Percentiles rank a stretch among this genome's conserved stretches.
These are phyloP conservation scores for Bursaphelenchus mucronatus DNA, from an alignment of 1,140 invertebrate species.

Conservation along the genomic window DNA sequence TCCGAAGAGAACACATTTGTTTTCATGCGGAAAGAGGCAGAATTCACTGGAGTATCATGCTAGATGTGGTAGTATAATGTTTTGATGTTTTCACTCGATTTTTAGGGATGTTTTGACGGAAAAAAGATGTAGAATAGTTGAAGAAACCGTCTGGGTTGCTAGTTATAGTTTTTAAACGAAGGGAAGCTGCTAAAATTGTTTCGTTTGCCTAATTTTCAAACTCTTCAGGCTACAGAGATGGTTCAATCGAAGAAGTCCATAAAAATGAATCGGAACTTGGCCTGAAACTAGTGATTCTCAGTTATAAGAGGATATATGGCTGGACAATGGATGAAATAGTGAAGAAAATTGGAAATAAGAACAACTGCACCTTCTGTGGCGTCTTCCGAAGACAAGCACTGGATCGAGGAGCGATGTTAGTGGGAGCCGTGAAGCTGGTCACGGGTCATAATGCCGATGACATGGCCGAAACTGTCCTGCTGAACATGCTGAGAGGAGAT, in stretches of 20 bases:
- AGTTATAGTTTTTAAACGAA: no score
- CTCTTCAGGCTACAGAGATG: slow-evolving; percentile 83
- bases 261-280: slow-evolving; percentile 82
- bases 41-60: no score
- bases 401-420: slow-evolving; percentile 69
- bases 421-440: slow-evolving; percentile 85
- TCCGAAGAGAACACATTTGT: slow-evolving; percentile 21
- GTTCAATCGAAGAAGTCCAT: slow-evolving; percentile 75
- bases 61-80: no score
- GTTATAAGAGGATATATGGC: slow-evolving; percentile 95
- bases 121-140: no score
- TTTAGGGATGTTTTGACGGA: no score
- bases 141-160: no score
- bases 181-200: no score
- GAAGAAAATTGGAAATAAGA: slow-evolving; percentile 84
- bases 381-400: slow-evolving; percentile 70
- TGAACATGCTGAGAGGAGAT: slow-evolving; percentile 79
- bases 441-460: slow-evolving; percentile 98
- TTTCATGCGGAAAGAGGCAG: no score
- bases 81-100: no score
- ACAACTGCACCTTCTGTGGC: slow-evolving; percentile 74
- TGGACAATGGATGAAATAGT: slow-evolving; percentile 99
- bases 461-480: slow-evolving; percentile 82
- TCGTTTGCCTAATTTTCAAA: slow-evolving; percentile 55
- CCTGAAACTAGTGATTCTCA: slow-evolving; percentile 88